Evolutionary conservation across 1,140 invertebrate genomes (phyloP).

Genomic region (Carposina sasakii): DNA sequence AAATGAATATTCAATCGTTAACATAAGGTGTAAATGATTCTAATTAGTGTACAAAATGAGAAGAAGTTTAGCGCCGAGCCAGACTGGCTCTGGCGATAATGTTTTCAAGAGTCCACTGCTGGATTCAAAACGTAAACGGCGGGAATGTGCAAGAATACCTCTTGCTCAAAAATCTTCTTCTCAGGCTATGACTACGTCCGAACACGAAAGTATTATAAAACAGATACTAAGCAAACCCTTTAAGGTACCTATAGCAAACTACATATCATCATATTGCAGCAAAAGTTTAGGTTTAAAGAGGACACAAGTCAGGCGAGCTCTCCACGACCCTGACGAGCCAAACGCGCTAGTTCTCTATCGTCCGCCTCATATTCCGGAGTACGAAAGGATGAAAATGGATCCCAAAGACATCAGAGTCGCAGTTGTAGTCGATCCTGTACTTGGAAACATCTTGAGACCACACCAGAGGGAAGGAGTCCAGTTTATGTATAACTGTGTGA

Average conservation of each 20-base stretch:
- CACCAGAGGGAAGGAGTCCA: slow-evolving; percentile 99
- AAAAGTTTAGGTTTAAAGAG: slow-evolving; percentile 73
- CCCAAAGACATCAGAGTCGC: slow-evolving; percentile 82
- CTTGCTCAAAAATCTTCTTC: slow-evolving; percentile 49
- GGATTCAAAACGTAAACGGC: slow-evolving; percentile 54
- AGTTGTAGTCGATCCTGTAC: slow-evolving; percentile 94
- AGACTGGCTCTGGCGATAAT: slow-evolving; percentile 53
- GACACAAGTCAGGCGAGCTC: slow-evolving; percentile 74
- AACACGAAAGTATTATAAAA: slow-evolving; percentile 80
- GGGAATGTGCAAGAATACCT: slow-evolving; percentile 53
- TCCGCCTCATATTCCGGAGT: slow-evolving; percentile 85
- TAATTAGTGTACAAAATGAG: slow-evolving; percentile 63
- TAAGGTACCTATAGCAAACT: slow-evolving; percentile 95
- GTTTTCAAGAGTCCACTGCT: slow-evolving; percentile 67
- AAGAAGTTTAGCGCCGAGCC: slow-evolving; percentile 74
- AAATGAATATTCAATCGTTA: too few species aligned
- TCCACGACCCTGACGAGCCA: slow-evolving; percentile 96
- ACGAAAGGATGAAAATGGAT: slow-evolving; percentile 86
- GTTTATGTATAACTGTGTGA: slow-evolving; percentile 99
- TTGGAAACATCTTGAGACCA: slow-evolving; percentile 93
- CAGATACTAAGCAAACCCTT: slow-evolving; percentile 92
- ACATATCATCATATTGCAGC: slow-evolving; percentile 81
- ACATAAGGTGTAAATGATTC: too few species aligned
- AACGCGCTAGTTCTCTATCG: slow-evolving; percentile 93
- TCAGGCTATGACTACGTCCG: slow-evolving; percentile 55